Evolutionary conservation across 2,888 invertebrate genomes (phyloP), one percentile per base, ranked within the genome.

Genomic region (Lasiommata megera): DNA sequence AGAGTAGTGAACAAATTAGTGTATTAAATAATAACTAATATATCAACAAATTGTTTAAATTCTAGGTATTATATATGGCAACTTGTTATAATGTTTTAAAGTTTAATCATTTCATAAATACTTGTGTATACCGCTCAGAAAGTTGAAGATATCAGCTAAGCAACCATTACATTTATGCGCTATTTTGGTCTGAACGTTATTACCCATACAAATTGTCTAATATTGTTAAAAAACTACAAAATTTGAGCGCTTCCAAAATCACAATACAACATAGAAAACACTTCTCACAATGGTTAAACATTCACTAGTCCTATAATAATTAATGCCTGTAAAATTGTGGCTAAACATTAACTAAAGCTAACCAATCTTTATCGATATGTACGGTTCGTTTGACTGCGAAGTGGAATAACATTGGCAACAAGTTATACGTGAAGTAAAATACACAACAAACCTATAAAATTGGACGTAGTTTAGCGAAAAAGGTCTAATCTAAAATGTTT

Each of bases 331-430:
- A 60, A 63, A 58, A 56, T 60, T 52, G 40, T 56, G 54, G 57
- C 67, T 67, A 69, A 29, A 50, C 16, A 44, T 47, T 40, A 58
- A 59, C 76, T 81, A 79, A 67, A 72, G 71, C 75, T 80, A 82
- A 72, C 73, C 74, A 74, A 78, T 73, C 72, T 67, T 72, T 72
- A 63, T 71, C 74, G 85, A 87, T 87, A 86, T 85, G 83, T 84
- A 77, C 71, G 70, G 76, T 78, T 74, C 67, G 64, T 67, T 71
- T 69, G 67, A 64, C 64, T 68, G 69, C 67, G 60, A 66, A 68
- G 62, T 67, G 63, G 69, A 44, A 31, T 7, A 31, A 31, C 7
- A 31, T 31, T 3, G 31, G 31, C 7, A 31, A 31, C 31, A 23
- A 23, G 23, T 23, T 23, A 23, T 3, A 5, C 2, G 3, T 3